Evolutionary conservation across 2,888 invertebrate genomes (phyloP).

Genomic region (Tenthredo livida): DNA sequence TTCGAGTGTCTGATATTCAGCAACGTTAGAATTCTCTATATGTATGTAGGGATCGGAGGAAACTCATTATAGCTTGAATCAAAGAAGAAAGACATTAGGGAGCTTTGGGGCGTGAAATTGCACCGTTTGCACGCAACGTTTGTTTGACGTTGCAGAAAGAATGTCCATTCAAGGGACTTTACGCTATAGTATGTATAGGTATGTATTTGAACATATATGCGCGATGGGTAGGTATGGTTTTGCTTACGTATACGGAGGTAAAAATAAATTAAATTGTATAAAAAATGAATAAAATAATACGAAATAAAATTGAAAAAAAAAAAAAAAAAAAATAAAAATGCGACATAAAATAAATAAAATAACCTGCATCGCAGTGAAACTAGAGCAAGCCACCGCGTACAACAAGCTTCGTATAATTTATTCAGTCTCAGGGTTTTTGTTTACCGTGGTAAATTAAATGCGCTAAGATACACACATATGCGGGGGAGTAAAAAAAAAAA

Average conservation of each 20-base stretch:
- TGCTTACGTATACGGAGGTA: not conserved
- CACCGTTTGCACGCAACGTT: slow-evolving; percentile 37
- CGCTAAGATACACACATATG: not conserved
- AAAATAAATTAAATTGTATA: not conserved
- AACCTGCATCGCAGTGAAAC: not conserved
- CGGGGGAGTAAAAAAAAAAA: not conserved
- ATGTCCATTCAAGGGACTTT: slow-evolving; percentile 19
- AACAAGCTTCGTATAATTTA: slow-evolving; percentile 28
- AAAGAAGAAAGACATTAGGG: slow-evolving; percentile 19
- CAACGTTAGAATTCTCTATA: not conserved
- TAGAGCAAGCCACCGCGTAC: not conserved
- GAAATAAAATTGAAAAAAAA: not conserved
- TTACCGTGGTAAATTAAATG: slow-evolving; percentile 35
- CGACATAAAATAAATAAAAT: not conserved
- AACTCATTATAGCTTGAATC: slow-evolving; percentile 20
- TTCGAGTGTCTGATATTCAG: not conserved
- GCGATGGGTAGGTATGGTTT: not conserved
- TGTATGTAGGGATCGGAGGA: not conserved
- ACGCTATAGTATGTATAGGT: too few species aligned
- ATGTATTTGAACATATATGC: not conserved
- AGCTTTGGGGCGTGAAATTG: slow-evolving; percentile 43
- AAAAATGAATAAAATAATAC: not conserved
- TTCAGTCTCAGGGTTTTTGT: slow-evolving; percentile 35
- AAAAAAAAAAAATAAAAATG: not conserved
- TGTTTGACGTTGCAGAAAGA: slow-evolving; percentile 35